phyloP scores from a whole-genome alignment of 2,113 vertebrate species.

The Ploceus nigricollis region DNA sequence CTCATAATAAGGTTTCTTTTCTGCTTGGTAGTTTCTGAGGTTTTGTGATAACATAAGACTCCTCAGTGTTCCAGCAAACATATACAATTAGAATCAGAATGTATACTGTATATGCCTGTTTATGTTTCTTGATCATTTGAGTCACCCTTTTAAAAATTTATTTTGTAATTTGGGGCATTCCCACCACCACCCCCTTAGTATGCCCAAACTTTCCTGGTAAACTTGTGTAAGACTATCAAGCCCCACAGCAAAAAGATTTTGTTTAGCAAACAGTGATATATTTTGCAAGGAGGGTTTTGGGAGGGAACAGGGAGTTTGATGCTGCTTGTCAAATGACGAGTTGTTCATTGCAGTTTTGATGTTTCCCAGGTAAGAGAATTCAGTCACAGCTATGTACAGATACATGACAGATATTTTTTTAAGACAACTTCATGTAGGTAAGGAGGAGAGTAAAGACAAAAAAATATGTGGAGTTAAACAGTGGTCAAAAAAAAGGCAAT shows the following conservation, averaged over 20 bases:
- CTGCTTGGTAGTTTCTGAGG: slow-evolving; percentile 82
- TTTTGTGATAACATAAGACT: slow-evolving; percentile 84
- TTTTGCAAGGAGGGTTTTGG: slow-evolving; percentile 20
- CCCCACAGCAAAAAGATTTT: slow-evolving; percentile 21
- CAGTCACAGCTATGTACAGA: slow-evolving; percentile 18
- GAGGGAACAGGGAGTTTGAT: background rate
- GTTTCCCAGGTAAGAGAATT: slow-evolving; percentile 69
- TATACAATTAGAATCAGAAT: slow-evolving; percentile 74
- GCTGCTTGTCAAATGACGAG: background rate
- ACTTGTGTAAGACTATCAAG: background rate
- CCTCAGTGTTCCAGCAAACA: slow-evolving; percentile 74
- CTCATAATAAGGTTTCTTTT: slow-evolving; percentile 89
- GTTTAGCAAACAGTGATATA: slow-evolving; percentile 58
- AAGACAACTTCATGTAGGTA: slow-evolving; percentile 16
- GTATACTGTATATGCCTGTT: slow-evolving; percentile 68
- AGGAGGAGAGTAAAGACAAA: slow-evolving; percentile 40
- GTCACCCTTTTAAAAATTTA: slow-evolving; percentile 55
- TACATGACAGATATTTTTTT: slow-evolving; percentile 30
- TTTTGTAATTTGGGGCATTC: slow-evolving; percentile 35
- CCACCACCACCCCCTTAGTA: background rate
- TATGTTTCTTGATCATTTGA: slow-evolving; percentile 69
- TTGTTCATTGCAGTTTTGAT: slow-evolving; percentile 36
- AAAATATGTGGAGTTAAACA: slow-evolving; percentile 70
- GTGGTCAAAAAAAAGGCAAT: slow-evolving; percentile 62
- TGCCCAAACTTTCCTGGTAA: background rate